Evolutionary conservation across 2,797 vertebrate species (phyloP), one percentile per base, ranked within the genome.

Genomic region (Pangasius djambal): DNA sequence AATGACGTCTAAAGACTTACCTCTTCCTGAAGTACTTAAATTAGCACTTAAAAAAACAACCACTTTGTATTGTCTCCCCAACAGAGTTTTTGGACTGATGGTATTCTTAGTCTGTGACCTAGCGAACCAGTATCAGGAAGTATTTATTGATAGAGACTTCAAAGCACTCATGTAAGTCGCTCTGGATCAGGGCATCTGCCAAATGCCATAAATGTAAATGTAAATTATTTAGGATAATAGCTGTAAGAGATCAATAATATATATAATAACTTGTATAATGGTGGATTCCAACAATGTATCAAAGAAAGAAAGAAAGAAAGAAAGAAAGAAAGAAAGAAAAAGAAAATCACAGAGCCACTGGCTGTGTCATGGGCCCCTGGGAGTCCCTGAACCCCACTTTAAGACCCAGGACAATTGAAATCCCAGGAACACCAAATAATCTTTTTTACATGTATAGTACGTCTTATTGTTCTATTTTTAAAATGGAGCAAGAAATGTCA

Each of bases 401-500:
- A 59, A 59, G 52, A 22, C n/a, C n/a, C 77, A 55, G 20, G 22
- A 37, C 48, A 57, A 10, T 6, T 57, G 28, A n/a, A 57, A 28
- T 55, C 18, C 3, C 18, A 18, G 48, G 75, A 31, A 55, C 50
- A 55, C 15, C 3, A 83, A 5, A 63, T 31, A 55, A 50, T 50
- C 6, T 31, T 7, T 57, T 18, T 57, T 57, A 65, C 40, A 67
- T 50, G 13, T 8, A 75, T 9, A 86, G 16, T 69, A 57, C 0
- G 4, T n/a, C 8, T 12, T n/a, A 25, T n/a, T n/a, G 25, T 81
- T 55, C 65, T 20, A 44, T 22, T 70, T 44, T 48, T 74, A 55
- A 75, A 18, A 74, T 37, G 6, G 20, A 57, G 28, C 25, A 82
- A 83, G 18, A 82, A 91, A 89, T 83, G 22, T 88, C 57, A 88